These are phyloP conservation scores for Drosophila ohnishii DNA, from an alignment of 1,140 invertebrate species.

Conservation along the genomic window DNA sequence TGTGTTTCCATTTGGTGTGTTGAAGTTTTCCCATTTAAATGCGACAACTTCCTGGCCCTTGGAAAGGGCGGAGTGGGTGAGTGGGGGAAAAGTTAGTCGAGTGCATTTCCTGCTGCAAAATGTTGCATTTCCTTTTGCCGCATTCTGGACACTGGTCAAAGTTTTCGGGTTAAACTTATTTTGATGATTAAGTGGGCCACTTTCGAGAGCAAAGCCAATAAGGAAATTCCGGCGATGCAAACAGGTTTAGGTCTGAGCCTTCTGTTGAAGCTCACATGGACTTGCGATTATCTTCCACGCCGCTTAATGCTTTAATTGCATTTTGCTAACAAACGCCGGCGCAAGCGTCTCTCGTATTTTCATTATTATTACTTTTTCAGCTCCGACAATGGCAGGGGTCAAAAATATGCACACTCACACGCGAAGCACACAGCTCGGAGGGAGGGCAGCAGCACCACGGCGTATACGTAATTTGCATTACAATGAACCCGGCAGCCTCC, in stretches of 20 bases:
- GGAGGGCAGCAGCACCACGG: conserved; percentile 37
- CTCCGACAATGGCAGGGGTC: conserved; percentile 42
- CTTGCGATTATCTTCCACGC: conserved; percentile 49
- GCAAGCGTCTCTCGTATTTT: conserved; percentile 44
- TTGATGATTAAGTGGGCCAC: conserved; percentile 63
- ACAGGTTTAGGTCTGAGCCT: conserved; percentile 19
- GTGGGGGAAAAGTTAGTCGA: conserved; percentile 54
- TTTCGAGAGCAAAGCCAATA: conserved; percentile 46
- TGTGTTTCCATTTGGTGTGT: conserved; percentile 48
- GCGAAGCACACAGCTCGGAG: conserved; percentile 13
- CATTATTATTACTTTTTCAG: conserved; percentile 60
- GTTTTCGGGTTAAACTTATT: conserved; percentile 50
- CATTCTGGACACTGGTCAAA: conserved; percentile 31
- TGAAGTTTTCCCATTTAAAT: conserved; percentile 72
- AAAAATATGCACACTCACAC: conserved; percentile 36
- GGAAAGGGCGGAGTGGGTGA: background rate
- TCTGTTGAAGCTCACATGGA: conserved; percentile 3
- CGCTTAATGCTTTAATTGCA: conserved; percentile 62
- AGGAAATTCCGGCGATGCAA: conserved; percentile 21
- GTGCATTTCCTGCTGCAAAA: conserved; percentile 67
- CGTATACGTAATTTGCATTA: conserved; percentile 78
- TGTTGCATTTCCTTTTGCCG: conserved; percentile 65
- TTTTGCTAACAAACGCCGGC: conserved; percentile 37
- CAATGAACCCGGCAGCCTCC: conserved; percentile 55
- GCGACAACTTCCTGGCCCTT: conserved; percentile 59